Percentiles rank a stretch among this genome's conserved stretches.
Conservation (phyloP, 2,888 invertebrate species). For the Fragum whitleyi region DNA sequence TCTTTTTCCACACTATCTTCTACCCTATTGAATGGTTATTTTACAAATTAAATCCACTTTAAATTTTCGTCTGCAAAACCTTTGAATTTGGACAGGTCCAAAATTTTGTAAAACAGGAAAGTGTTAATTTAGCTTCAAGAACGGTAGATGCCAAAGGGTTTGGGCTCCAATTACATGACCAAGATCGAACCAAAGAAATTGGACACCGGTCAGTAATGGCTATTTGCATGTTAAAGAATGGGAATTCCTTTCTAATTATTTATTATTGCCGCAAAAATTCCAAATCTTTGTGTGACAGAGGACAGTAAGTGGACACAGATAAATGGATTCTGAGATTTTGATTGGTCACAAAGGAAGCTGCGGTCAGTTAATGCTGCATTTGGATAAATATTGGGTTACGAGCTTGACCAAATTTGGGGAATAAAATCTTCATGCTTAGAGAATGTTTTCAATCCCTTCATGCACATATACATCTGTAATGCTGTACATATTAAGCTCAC, state of each 20-base stretch:
- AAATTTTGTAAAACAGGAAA: too few relatives aligned
- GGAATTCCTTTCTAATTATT: conserved; percentile 28
- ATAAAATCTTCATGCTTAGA: too few relatives aligned
- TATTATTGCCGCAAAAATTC: conserved; percentile 29
- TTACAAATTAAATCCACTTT: too few relatives aligned
- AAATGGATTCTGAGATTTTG: conserved; percentile 38
- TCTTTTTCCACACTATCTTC: too few relatives aligned
- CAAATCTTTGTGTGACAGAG: conserved; percentile 8
- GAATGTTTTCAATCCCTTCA: too few relatives aligned
- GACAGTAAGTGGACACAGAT: conserved; percentile 27
- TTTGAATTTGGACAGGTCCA: too few relatives aligned
- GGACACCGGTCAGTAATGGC: conserved; percentile 32
- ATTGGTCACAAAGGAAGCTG: conserved; percentile 46
- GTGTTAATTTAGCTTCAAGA: too few relatives aligned
- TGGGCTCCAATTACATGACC: conserved; percentile 28
- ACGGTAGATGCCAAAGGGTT: background rate
- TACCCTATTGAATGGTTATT: too few relatives aligned
- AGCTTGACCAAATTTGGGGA: conserved; percentile 29
- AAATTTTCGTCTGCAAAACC: too few relatives aligned
- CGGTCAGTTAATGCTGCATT: conserved; percentile 59
- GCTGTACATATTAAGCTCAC: too few relatives aligned
- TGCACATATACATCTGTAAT: too few relatives aligned
- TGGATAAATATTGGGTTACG: conserved; percentile 38
- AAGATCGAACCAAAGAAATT: conserved; percentile 37
- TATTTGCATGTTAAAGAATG: conserved; percentile 53